Percentiles rank a stretch among this genome's conserved stretches.
phyloP scores from a whole-genome alignment of 2,888 invertebrate genomes.

The Pheosia tremula region DNA sequence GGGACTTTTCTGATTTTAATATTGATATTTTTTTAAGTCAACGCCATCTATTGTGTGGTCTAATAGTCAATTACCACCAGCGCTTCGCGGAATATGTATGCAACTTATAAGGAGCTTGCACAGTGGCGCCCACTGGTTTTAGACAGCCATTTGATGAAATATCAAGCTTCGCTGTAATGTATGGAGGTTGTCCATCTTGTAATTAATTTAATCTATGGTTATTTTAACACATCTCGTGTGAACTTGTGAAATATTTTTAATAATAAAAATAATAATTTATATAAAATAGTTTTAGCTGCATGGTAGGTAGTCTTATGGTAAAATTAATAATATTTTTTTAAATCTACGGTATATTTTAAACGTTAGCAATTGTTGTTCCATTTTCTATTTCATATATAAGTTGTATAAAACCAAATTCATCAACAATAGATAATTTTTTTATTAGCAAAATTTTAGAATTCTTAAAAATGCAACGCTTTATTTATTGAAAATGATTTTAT shows the following conservation, averaged over 20 bases:
- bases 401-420: conserved; percentile 35
- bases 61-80: too few species aligned
- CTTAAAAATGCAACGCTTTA: conserved; percentile 34
- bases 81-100: too few species aligned
- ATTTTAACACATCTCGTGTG: conserved; percentile 75
- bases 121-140: too few species aligned
- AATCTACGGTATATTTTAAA: conserved; percentile 38
- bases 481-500: too few species aligned
- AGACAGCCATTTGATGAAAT: too few species aligned
- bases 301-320: conserved; percentile 33
- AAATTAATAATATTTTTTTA: conserved; percentile 29
- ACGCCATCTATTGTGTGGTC: too few species aligned
- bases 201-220: too few species aligned
- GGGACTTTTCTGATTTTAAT: too few species aligned
- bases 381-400: conserved; percentile 29
- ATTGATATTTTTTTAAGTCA: too few species aligned
- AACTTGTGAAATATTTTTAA: conserved; percentile 53
- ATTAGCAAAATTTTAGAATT: conserved; percentile 26
- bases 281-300: conserved; percentile 30
- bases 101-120: too few species aligned
- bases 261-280: conserved; percentile 31
- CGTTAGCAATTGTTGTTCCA: conserved; percentile 22
- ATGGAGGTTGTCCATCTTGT: too few species aligned
- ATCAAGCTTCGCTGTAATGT: too few species aligned
- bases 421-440: conserved; percentile 19